Percentiles rank a stretch among this genome's conserved stretches.
Evolutionary conservation across 92 coral and sea anemone species (phyloP).

Genomic region (Blastomussa wellsi): DNA sequence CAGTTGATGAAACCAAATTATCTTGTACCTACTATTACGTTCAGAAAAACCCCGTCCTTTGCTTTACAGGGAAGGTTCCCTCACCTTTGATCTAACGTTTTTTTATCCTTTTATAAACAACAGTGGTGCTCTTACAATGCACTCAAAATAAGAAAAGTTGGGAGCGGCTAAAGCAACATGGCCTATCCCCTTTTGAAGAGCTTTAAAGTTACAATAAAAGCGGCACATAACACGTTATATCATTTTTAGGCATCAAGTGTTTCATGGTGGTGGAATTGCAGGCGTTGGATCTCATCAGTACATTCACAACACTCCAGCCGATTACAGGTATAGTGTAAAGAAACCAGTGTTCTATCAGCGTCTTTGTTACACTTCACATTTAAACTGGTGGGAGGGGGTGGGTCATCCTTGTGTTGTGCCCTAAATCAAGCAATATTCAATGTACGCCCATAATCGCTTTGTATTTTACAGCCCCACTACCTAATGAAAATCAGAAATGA

Average conservation of each 20-base stretch:
- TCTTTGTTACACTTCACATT: neutral
- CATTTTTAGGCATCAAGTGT: constrained; percentile 73
- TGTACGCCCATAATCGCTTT: neutral
- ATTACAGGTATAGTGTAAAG: constrained; percentile 65
- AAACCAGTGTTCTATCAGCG: neutral
- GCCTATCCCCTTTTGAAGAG: neutral
- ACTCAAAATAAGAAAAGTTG: neutral
- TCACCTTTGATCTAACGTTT: neutral
- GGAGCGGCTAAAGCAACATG: neutral
- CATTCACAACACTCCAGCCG: constrained; percentile 96
- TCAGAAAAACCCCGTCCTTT: neutral
- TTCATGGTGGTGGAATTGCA: constrained; percentile 88
- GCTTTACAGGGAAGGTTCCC: neutral
- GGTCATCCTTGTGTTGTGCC: neutral
- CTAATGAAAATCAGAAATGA: too few species aligned
- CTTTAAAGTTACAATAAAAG: neutral
- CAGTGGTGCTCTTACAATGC: too few species aligned
- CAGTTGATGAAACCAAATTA: too few species aligned
- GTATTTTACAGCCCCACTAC: neutral
- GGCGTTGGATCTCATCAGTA: constrained; percentile 96
- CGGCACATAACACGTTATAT: neutral
- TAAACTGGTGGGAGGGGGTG: neutral
- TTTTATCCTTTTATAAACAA: neutral
- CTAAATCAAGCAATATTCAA: neutral
- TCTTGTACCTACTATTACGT: neutral